A percentile compares a stretch with the other conserved stretches of the same genome.
Conservation (phyloP, 2,797 vertebrate species). For the Notoglanidium macrostoma region DNA sequence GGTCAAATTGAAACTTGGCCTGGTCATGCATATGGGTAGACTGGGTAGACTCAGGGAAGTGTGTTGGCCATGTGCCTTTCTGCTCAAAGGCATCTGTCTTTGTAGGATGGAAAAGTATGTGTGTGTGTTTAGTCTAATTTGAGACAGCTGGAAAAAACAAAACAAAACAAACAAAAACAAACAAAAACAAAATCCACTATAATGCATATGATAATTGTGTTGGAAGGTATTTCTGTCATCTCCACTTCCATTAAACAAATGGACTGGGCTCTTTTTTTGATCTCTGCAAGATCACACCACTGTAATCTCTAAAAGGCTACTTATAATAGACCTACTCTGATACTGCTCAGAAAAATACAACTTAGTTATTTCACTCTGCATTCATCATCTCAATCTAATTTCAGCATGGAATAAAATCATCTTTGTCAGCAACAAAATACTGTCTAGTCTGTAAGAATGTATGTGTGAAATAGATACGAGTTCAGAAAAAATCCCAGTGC, state of each 20-base stretch:
- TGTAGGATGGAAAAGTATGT: slow-evolving; percentile 8
- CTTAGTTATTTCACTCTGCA: slow-evolving; percentile 14
- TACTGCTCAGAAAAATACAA: slow-evolving; percentile 17
- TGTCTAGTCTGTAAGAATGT: background rate
- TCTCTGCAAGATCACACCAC: background rate
- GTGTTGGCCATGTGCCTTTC: slow-evolving; percentile 39
- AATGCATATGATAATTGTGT: background rate
- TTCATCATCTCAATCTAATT: slow-evolving; percentile 26
- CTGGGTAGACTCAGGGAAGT: slow-evolving; percentile 27
- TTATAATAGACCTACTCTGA: background rate
- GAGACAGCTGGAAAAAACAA: background rate
- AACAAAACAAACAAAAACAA: no score
- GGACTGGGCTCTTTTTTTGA: background rate
- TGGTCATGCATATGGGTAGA: slow-evolving; percentile 21
- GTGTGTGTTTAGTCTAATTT: slow-evolving; percentile 22
- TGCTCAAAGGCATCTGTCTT: slow-evolving; percentile 32
- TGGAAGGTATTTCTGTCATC: background rate
- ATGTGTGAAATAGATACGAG: slow-evolving; percentile 14
- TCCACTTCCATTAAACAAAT: background rate
- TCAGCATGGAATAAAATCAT: background rate
- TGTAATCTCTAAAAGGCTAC: slow-evolving; percentile 8
- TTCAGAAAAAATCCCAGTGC: background rate
- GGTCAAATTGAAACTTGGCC: slow-evolving; percentile 58
- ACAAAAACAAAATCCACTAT: background rate
- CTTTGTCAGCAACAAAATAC: slow-evolving; percentile 17